Evolutionary conservation across 2,113 vertebrate genomes (phyloP), one percentile per base, ranked within the genome.

Genomic region (Marmota monax): DNA sequence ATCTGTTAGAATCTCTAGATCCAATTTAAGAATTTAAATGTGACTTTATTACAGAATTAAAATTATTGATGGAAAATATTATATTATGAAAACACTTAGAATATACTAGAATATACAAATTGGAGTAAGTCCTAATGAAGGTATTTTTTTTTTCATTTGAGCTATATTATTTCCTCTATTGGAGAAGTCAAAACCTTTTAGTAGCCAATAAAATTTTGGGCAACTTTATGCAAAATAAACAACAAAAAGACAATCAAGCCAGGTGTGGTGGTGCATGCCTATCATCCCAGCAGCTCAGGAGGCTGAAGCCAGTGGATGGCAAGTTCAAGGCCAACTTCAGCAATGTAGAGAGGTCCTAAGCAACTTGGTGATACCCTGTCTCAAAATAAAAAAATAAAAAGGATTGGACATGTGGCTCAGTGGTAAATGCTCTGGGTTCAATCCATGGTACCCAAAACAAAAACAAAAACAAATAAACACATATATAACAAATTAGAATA

Each of bases 1-100:
- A 51, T 56, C 63, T 80, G 42, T 91, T 80, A 37, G 76, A 92
- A 84, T 70, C 42, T 84, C 4, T 63, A 45, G 37, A 37, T 92
- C 7, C 27, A 79, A 20, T 76, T 84, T 84, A 48, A 84, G 20
- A 90, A 65, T 61, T 92, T 90, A 69, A 83, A 78, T 69, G 9
- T 45, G 13, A 72, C 37, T 80, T 53, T 74, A 58, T 95, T 91
- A 82, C 2, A 83, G 58, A 73, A 56, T 73, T 94, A 70, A 94
- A 58, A 69, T 39, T 78, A 14, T 74, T 73, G 37, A 78, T n/a
- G 74, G 5, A 85, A 45, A 96, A 74, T 12, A 92, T 29, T 48
- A 74, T 84, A 39, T 93, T 72, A 53, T 32, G 51, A 78, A 88
- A 73, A 53, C 56, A 53, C 56, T 72, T 51, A 84, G 56, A 34